phyloP scores from a whole-genome alignment of 1,140 invertebrate species.

The Drosophila mauritiana region DNA sequence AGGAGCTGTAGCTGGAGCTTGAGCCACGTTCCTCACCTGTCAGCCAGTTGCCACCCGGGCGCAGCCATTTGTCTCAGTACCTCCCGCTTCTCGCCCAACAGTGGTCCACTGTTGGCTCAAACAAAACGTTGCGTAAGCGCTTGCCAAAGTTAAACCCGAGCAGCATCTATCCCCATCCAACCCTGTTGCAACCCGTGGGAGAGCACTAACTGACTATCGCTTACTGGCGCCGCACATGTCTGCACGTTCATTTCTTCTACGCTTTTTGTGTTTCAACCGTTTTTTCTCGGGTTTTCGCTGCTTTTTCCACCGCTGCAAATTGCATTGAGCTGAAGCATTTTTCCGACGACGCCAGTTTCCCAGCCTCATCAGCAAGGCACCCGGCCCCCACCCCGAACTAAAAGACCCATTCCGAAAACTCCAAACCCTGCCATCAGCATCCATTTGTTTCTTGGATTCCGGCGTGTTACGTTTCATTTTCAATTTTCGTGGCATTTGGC shows the following conservation, averaged over 20 bases:
- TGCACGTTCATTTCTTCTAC: constrained; percentile 58
- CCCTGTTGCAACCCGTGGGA: constrained; percentile 13
- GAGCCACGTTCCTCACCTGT: constrained; percentile 55
- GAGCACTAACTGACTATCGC: constrained; percentile 67
- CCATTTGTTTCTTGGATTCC: constrained; percentile 72
- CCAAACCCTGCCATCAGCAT: constrained; percentile 38
- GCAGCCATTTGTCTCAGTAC: constrained; percentile 40
- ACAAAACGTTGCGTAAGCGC: constrained; percentile 77
- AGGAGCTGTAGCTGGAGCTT: neutral
- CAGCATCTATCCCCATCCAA: constrained; percentile 2
- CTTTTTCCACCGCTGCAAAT: constrained; percentile 44
- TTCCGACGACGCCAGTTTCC: constrained; percentile 13
- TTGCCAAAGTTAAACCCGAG: constrained; percentile 67
- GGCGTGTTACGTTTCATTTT: constrained; percentile 74
- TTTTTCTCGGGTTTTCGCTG: constrained; percentile 1
- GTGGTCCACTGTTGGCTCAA: constrained; percentile 38
- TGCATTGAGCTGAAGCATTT: constrained; percentile 51
- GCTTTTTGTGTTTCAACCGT: constrained; percentile 10
- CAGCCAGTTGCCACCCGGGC: constrained; percentile 60
- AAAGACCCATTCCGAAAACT: neutral
- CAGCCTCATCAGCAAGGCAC: constrained; percentile 30
- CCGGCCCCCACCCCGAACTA: neutral
- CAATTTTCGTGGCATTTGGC: constrained; percentile 74
- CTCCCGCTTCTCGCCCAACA: neutral
- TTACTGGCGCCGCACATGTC: constrained; percentile 70